phyloP scores from a whole-genome alignment of 2,797 vertebrate species.

The Gila robusta region DNA sequence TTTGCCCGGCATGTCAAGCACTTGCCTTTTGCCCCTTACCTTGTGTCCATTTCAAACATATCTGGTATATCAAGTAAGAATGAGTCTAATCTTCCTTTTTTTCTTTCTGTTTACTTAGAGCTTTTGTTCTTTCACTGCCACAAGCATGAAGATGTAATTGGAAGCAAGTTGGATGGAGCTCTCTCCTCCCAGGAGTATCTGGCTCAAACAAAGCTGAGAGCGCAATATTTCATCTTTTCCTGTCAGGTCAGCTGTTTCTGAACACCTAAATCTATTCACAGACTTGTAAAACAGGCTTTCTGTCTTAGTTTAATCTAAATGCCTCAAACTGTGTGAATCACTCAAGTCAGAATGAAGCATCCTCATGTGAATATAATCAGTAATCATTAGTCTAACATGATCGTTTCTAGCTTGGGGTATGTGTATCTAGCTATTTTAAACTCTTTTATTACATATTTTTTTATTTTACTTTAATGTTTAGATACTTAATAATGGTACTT shows the following conservation, averaged over 20 bases:
- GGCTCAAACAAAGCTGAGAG: slow-evolving; percentile 38
- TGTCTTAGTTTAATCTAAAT: slow-evolving; percentile 21
- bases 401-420: neutral
- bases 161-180: slow-evolving; percentile 14
- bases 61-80: slow-evolving; percentile 18
- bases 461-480: too few species aligned
- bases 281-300: slow-evolving; percentile 28
- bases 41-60: slow-evolving; percentile 20
- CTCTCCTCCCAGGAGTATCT: slow-evolving; percentile 22
- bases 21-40: slow-evolving; percentile 32
- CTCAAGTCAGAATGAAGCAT: slow-evolving; percentile 29
- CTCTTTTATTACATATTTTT: too few species aligned
- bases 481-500: neutral
- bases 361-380: slow-evolving; percentile 17
- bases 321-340: slow-evolving; percentile 33
- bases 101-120: neutral
- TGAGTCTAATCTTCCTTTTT: neutral
- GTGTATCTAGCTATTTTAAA: neutral
- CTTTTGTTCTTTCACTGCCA: slow-evolving; percentile 1
- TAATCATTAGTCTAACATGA: slow-evolving; percentile 11
- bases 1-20: slow-evolving; percentile 51
- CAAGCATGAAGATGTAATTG: slow-evolving; percentile 43
- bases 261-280: slow-evolving; percentile 36
- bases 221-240: slow-evolving; percentile 40
- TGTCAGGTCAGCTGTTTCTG: slow-evolving; percentile 34